These are phyloP conservation scores for Osmerus eperlanus DNA, from an alignment of 2,113 vertebrate genomes.

Conservation along the genomic window DNA sequence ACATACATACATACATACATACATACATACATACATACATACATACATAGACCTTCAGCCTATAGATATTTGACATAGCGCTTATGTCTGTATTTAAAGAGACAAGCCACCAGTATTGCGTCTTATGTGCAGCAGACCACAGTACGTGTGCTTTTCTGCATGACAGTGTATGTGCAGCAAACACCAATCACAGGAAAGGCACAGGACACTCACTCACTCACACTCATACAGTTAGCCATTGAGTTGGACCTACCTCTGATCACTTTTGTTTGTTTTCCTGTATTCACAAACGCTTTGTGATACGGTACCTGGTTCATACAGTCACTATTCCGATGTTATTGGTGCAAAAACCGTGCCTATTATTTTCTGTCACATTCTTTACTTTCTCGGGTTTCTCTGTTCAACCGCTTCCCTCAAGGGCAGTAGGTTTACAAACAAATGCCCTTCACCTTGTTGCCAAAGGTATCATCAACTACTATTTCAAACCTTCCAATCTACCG, in stretches of 20 bases:
- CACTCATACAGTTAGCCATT: constrained; percentile 68
- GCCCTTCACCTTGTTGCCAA: constrained; percentile 63
- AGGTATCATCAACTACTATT: constrained; percentile 60
- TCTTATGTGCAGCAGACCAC: neutral
- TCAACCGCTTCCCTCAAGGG: constrained; percentile 50
- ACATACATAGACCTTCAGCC: constrained; percentile 50
- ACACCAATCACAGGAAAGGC: constrained; percentile 18
- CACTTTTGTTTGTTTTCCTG: constrained; percentile 49
- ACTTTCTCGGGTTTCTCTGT: constrained; percentile 7
- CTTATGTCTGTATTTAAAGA: constrained; percentile 63
- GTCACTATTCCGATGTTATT: constrained; percentile 26
- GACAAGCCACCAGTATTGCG: constrained; percentile 34
- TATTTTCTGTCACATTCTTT: constrained; percentile 35
- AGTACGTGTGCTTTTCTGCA: constrained; percentile 55
- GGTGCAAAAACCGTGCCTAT: constrained; percentile 59
- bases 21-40: constrained; percentile 48
- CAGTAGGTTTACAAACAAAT: constrained; percentile 48
- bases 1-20: no score
- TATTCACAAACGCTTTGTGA: constrained; percentile 58
- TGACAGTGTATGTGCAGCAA: constrained; percentile 47
- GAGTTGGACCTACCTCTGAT: constrained; percentile 70
- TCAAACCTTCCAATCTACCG: constrained; percentile 57
- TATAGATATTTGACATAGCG: constrained; percentile 44
- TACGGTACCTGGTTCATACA: constrained; percentile 46
- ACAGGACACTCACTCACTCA: constrained; percentile 53